Percentiles rank a stretch among this genome's conserved stretches.
Evolutionary conservation across 2,888 invertebrate genomes (phyloP).

Genomic region (Vannuccia rotundouncinata): DNA sequence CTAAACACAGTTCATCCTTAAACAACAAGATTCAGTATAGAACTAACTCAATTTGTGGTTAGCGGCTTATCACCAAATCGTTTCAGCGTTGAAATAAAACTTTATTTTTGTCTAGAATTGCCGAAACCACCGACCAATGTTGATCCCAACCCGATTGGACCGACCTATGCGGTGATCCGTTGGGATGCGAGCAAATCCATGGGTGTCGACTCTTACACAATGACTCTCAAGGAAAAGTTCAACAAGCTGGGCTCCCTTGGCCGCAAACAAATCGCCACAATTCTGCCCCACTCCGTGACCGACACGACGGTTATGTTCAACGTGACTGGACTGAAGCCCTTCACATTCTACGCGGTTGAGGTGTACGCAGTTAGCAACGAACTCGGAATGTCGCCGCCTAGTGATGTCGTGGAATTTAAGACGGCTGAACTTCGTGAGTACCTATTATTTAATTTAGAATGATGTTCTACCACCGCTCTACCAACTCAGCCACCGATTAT

Average conservation of each 20-base stretch:
- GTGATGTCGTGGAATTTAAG: not conserved
- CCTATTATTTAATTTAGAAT: no score
- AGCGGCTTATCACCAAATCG: no score
- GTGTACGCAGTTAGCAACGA: conserved; percentile 27
- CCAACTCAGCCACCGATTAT: no score
- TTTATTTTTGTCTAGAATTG: conserved; percentile 28
- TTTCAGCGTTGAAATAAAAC: no score
- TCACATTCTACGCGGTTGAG: conserved; percentile 7
- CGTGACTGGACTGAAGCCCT: conserved; percentile 28
- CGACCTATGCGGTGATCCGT: conserved; percentile 2
- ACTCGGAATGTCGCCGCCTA: conserved; percentile 14
- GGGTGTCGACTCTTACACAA: conserved; percentile 19
- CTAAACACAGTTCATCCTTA: no score
- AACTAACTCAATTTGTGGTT: no score
- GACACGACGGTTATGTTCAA: conserved; percentile 13
- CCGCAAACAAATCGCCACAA: conserved; percentile 17
- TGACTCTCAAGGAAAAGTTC: not conserved
- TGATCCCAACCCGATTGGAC: not conserved
- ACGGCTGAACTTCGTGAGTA: conserved; percentile 27
- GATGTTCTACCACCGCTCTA: not conserved
- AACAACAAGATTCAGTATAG: no score
- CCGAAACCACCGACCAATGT: conserved; percentile 27
- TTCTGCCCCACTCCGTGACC: not conserved
- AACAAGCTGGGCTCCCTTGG: not conserved
- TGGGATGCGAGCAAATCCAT: not conserved